Conservation (phyloP, 2,113 vertebrate genomes). For the Gambusia holbrooki region DNA sequence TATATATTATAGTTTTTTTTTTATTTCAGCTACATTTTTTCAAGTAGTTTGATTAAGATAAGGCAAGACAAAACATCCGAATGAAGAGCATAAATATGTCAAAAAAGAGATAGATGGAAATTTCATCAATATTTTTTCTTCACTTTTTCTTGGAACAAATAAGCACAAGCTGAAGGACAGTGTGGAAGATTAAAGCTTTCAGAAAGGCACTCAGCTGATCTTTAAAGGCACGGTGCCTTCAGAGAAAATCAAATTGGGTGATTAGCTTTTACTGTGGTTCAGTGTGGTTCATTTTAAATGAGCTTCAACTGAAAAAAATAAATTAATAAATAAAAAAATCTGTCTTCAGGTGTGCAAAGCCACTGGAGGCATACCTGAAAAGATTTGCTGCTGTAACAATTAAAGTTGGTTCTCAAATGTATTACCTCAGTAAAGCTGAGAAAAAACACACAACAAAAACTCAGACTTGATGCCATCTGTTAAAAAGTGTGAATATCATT, state of each 20-base stretch:
- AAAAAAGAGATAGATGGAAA: not conserved
- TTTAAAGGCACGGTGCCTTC: not conserved
- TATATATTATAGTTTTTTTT: slow-evolving; percentile 36
- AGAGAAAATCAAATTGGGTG: slow-evolving; percentile 15
- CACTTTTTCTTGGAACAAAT: not conserved
- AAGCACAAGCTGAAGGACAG: slow-evolving; percentile 1
- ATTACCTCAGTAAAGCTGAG: too few species aligned
- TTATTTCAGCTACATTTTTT: not conserved
- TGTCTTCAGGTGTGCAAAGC: too few species aligned
- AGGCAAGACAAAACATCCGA: not conserved
- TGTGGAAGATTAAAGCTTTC: not conserved
- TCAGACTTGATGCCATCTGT: too few species aligned
- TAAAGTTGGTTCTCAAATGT: too few species aligned
- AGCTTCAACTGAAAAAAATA: too few species aligned
- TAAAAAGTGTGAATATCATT: too few species aligned
- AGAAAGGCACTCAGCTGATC: slow-evolving; percentile 32
- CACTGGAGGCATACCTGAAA: too few species aligned
- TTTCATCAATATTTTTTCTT: not conserved
- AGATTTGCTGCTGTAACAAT: too few species aligned
- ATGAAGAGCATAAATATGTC: slow-evolving; percentile 7
- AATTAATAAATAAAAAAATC: too few species aligned
- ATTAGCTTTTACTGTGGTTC: not conserved
- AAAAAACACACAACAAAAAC: too few species aligned
- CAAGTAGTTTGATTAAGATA: slow-evolving; percentile 4
- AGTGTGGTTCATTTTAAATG: too few species aligned